A percentile compares a stretch with the other conserved stretches of the same genome.
Evolutionary conservation across 2,888 invertebrate species (phyloP).

Genomic region (Myopa testacea): DNA sequence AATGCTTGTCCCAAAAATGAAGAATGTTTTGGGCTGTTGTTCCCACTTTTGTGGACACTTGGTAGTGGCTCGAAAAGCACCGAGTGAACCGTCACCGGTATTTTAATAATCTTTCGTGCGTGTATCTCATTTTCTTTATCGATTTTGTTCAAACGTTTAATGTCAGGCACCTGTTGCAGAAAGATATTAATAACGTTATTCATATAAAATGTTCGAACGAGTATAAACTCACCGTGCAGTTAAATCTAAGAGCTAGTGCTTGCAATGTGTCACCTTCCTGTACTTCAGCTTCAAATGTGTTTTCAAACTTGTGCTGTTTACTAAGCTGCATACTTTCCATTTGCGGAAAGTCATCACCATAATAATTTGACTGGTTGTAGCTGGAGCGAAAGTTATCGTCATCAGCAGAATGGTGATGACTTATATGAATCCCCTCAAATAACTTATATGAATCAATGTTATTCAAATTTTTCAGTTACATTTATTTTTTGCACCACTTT

Average conservation of each 20-base stretch:
- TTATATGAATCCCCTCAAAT: too few relatives aligned
- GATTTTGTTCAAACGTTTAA: conserved; percentile 89
- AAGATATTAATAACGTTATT: background rate
- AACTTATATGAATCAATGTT: too few relatives aligned
- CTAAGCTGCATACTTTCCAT: conserved; percentile 46
- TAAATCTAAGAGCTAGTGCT: conserved; percentile 81
- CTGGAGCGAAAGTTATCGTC: conserved; percentile 33
- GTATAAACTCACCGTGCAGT: conserved; percentile 76
- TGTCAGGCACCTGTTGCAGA: conserved; percentile 78
- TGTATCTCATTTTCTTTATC: conserved; percentile 91
- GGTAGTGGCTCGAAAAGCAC: conserved; percentile 73
- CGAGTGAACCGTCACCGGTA: conserved; percentile 83
- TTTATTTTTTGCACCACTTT: too few relatives aligned
- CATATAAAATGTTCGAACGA: background rate
- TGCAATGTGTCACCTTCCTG: conserved; percentile 85
- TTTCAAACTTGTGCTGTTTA: conserved; percentile 56
- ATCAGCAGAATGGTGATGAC: conserved; percentile 37
- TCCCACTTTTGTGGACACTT: conserved; percentile 71
- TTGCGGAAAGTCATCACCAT: conserved; percentile 46
- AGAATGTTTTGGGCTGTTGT: conserved; percentile 68
- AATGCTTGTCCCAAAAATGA: conserved; percentile 45
- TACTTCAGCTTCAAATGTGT: conserved; percentile 77
- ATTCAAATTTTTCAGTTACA: too few relatives aligned
- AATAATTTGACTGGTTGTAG: conserved; percentile 39
- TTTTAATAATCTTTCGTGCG: conserved; percentile 82